These are phyloP conservation scores for Muscina levida DNA, from an alignment of 2,888 invertebrate species.

Conservation along the genomic window DNA sequence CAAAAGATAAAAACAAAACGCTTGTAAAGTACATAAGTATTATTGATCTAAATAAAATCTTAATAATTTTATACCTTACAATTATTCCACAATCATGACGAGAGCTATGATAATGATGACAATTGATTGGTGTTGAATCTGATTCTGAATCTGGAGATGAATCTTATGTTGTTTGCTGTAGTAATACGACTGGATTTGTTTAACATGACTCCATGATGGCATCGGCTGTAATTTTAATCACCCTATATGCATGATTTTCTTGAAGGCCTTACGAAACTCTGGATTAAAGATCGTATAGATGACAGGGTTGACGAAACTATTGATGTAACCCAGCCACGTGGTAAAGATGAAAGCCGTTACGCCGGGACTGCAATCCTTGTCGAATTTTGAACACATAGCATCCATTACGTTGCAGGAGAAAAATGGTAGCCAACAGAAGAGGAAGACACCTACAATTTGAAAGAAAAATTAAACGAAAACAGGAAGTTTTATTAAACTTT, in stretches of 20 bases:
- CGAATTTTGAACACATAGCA: slow-evolving; percentile 95
- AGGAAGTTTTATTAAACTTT: too few species aligned
- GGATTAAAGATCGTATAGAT: slow-evolving; percentile 98
- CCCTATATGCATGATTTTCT: slow-evolving; percentile 91
- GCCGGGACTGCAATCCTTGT: slow-evolving; percentile 89
- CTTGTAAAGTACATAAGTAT: slow-evolving; percentile 6
- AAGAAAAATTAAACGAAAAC: slow-evolving; percentile 13
- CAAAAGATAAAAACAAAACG: slow-evolving; percentile 22
- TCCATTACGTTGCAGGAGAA: slow-evolving; percentile 99
- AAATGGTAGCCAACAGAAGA: slow-evolving; percentile 99
- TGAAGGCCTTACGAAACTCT: slow-evolving; percentile 98
- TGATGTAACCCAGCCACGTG: slow-evolving; percentile 99
- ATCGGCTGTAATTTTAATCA: slow-evolving; percentile 72
- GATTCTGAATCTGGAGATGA: background rate
- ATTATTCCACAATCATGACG: slow-evolving; percentile 35
- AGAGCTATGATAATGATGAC: slow-evolving; percentile 26
- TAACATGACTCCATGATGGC: slow-evolving; percentile 16
- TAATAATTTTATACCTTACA: slow-evolving; percentile 46
- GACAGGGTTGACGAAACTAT: slow-evolving; percentile 95
- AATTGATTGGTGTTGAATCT: background rate
- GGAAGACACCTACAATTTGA: slow-evolving; percentile 91
- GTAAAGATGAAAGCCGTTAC: slow-evolving; percentile 95
- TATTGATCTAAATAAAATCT: slow-evolving; percentile 43
- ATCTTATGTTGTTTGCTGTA: slow-evolving; percentile 2
- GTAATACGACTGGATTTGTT: slow-evolving; percentile 13